These are phyloP conservation scores for fruit fly (Drosophila melanogaster) DNA, from an alignment of 1,140 invertebrate genomes.

Conservation along the genomic window Release_6_plus_ISO1_MT NT_037436.4:418001-418500, in stretches of 20 bases:
- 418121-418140: constrained; percentile 56
- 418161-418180: constrained; percentile 70
- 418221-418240: constrained; percentile 60
- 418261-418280: not conserved
- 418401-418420: not conserved
- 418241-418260: constrained; percentile 1
- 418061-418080: constrained; percentile 23
- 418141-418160: constrained; percentile 56
- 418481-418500: constrained; percentile 24
- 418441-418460: constrained; percentile 17
- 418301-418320: constrained; percentile 64
- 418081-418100: constrained; percentile 51
- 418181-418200: constrained; percentile 42
- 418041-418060: constrained; percentile 34
- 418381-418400: constrained; percentile 65
- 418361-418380: constrained; percentile 42
- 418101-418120: constrained; percentile 67
- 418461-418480: not conserved
- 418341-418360: constrained; percentile 61
- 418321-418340: constrained; percentile 75
- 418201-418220: constrained; percentile 74
- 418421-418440: constrained; percentile 50
- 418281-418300: constrained; percentile 59
- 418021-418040: constrained; percentile 15
- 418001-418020: constrained; percentile 43